phyloP scores from a whole-genome alignment of 2,888 invertebrate species.

The Sinodicranocentrus sp. region DNA sequence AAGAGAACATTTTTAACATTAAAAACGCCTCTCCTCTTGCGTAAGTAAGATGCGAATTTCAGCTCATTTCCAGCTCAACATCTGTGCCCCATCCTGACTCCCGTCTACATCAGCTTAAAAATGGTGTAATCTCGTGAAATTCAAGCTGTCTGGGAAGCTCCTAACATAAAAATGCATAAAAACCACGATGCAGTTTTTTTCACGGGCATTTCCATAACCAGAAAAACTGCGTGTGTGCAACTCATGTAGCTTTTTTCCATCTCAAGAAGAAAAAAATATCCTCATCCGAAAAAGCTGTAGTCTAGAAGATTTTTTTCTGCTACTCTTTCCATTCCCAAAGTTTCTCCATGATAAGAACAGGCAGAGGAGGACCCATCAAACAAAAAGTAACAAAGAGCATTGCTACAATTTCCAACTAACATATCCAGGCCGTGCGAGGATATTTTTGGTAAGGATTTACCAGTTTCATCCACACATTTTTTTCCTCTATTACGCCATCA shows the following conservation, averaged over 20 bases:
- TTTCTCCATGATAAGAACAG: too few species aligned
- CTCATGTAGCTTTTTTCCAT: too few species aligned
- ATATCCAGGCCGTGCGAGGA: conserved; percentile 10
- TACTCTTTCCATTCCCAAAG: too few species aligned
- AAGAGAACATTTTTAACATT: conserved; percentile 23
- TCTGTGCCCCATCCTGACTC: conserved; percentile 63
- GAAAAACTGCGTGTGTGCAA: too few species aligned
- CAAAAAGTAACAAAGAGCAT: too few species aligned
- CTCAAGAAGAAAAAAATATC: too few species aligned
- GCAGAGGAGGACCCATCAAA: too few species aligned
- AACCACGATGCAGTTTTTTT: conserved; percentile 7
- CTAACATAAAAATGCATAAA: neutral
- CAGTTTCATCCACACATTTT: conserved; percentile 25
- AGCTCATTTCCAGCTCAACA: conserved; percentile 66
- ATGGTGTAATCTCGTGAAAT: conserved; percentile 11
- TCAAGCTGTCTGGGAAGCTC: conserved; percentile 14
- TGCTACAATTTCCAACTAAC: too few species aligned
- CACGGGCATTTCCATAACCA: too few species aligned
- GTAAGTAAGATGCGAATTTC: conserved; percentile 59
- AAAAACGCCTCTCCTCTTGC: conserved; percentile 6
- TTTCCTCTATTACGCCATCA: conserved; percentile 18
- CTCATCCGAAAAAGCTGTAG: too few species aligned
- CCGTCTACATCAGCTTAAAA: conserved; percentile 2
- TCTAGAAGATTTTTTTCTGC: too few species aligned
- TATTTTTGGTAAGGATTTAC: conserved; percentile 57